Percentiles rank a stretch among this genome's conserved stretches.
These are phyloP conservation scores for Cromileptes altivelis DNA, from an alignment of 2,113 vertebrate species.

Conservation along the genomic window DNA sequence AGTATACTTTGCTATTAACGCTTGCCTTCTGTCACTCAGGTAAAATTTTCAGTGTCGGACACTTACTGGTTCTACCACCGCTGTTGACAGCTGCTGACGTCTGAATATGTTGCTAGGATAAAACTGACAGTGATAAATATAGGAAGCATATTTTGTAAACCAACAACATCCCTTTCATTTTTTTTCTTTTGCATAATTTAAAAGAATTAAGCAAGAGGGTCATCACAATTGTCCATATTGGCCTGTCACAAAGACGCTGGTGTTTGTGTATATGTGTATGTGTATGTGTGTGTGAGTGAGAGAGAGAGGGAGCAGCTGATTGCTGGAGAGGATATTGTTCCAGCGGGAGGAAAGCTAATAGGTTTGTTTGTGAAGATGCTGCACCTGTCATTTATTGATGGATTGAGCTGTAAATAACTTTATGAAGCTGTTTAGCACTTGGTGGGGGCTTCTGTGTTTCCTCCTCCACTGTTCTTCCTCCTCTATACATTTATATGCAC, in stretches of 20 bases:
- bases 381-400: slow-evolving; percentile 79
- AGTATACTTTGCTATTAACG: not conserved
- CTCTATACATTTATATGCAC: not conserved
- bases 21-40: no score
- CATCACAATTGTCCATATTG: not conserved
- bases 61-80: not conserved
- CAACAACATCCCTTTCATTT: not conserved
- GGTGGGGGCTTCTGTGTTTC: slow-evolving; percentile 36
- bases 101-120: not conserved
- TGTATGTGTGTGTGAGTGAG: slow-evolving; percentile 8
- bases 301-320: slow-evolving; percentile 29
- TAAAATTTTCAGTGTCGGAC: not conserved
- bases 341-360: slow-evolving; percentile 74
- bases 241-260: not conserved
- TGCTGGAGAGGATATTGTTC: slow-evolving; percentile 69
- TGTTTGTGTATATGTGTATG: not conserved
- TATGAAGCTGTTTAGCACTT: slow-evolving; percentile 56
- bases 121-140: not conserved
- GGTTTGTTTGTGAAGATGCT: slow-evolving; percentile 73
- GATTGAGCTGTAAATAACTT: slow-evolving; percentile 78
- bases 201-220: not conserved
- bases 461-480: not conserved
- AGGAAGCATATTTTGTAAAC: not conserved
- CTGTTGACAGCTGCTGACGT: not conserved
- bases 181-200: not conserved